phyloP scores from a whole-genome alignment of 2,797 vertebrate species.

The Apogon hyalosoma region DNA sequence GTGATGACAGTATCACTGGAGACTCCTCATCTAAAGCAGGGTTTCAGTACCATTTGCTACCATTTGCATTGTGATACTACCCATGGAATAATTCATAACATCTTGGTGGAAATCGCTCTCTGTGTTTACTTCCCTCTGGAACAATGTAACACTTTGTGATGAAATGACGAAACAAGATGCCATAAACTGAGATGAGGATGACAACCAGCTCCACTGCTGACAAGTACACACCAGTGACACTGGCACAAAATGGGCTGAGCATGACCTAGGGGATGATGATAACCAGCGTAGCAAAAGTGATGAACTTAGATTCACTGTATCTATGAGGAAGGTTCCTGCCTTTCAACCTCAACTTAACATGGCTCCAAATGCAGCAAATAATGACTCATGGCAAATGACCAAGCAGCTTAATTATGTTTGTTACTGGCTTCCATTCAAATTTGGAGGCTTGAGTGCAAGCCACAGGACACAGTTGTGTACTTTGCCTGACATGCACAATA shows the following conservation, averaged over 20 bases:
- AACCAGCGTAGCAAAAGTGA: conserved; percentile 52
- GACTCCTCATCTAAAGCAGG: conserved; percentile 2
- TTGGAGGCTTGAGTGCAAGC: background rate
- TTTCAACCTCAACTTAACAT: conserved; percentile 38
- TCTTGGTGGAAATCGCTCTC: background rate
- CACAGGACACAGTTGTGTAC: conserved; percentile 19
- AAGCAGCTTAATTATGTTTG: background rate
- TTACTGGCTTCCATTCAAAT: fast-evolving
- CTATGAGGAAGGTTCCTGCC: conserved; percentile 35
- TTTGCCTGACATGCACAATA: conserved; percentile 29
- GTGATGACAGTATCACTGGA: background rate
- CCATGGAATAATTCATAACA: conserved; percentile 17
- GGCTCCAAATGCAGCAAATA: conserved; percentile 11
- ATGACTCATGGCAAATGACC: background rate
- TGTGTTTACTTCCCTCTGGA: conserved; percentile 41
- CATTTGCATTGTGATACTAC: background rate
- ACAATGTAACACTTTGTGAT: conserved; percentile 50
- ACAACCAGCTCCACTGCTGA: conserved; percentile 37
- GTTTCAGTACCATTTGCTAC: background rate
- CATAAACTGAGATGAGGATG: conserved; percentile 32
- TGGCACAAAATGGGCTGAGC: conserved; percentile 36
- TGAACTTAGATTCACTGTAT: conserved; percentile 56
- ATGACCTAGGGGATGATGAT: conserved; percentile 39
- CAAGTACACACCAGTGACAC: conserved; percentile 2
- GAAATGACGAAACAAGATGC: conserved; percentile 48